These are phyloP conservation scores for Peromyscus melanophrys DNA, from an alignment of 2,797 vertebrate genomes.

Conservation along the genomic window DNA sequence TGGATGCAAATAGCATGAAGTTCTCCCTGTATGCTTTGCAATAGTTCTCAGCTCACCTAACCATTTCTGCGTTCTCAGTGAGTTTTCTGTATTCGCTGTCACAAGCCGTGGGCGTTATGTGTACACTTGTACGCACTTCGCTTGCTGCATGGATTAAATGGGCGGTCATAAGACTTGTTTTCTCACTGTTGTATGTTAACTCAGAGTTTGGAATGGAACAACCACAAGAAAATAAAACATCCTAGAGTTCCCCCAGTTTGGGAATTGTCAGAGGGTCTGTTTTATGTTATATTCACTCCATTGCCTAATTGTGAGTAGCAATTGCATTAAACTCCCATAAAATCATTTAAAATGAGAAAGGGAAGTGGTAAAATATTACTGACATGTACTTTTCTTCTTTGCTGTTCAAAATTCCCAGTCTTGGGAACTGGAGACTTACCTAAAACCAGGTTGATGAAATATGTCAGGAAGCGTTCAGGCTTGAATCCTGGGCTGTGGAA, in stretches of 20 bases:
- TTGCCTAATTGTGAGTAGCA: not conserved
- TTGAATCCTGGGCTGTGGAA: slow-evolving; percentile 80
- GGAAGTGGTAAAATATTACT: slow-evolving; percentile 4
- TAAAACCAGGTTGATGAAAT: slow-evolving; percentile 81
- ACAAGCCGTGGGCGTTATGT: not conserved
- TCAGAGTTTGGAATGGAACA: slow-evolving; percentile 42
- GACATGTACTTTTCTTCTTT: not conserved
- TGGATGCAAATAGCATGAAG: not conserved
- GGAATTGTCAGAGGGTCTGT: not conserved
- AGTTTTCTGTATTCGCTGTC: not conserved
- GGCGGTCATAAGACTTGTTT: not conserved
- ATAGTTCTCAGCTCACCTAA: not conserved
- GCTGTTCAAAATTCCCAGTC: slow-evolving; percentile 77
- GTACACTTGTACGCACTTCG: not conserved
- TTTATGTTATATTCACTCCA: not conserved
- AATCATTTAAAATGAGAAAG: slow-evolving; percentile 50
- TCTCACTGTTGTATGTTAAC: slow-evolving; percentile 5
- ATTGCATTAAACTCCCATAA: slow-evolving; percentile 54
- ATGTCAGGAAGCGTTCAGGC: slow-evolving; percentile 78
- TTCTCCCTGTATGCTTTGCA: not conserved
- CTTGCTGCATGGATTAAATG: not conserved
- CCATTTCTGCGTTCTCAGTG: not conserved
- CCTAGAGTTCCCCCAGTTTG: not conserved
- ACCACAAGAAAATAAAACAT: slow-evolving; percentile 23
- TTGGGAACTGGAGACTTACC: slow-evolving; percentile 82